Percentiles rank a stretch among this genome's conserved stretches.
These are phyloP conservation scores for Vanacampus margaritifer DNA, from an alignment of 2,113 vertebrate genomes.

Conservation along the genomic window DNA sequence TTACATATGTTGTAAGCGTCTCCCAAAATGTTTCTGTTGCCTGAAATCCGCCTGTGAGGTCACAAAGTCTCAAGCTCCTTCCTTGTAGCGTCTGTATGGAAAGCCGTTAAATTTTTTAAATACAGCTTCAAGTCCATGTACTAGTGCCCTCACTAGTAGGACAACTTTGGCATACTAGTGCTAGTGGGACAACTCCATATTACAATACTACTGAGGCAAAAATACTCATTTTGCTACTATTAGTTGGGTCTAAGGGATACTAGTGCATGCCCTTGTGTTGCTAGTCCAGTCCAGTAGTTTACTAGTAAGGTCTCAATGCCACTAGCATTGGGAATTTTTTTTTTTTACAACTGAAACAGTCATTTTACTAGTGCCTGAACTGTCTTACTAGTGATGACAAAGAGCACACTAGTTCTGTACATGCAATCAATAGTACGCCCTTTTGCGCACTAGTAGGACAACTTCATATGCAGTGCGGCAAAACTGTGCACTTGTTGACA, in stretches of 20 bases:
- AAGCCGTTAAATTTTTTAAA: neutral
- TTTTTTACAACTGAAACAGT: neutral
- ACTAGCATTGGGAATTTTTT: neutral
- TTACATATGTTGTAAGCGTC: neutral
- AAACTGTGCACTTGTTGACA: too few species aligned
- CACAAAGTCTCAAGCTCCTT: neutral
- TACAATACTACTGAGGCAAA: too few species aligned
- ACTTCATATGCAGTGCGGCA: neutral
- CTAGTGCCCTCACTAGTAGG: neutral
- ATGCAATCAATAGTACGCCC: neutral
- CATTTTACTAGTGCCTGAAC: neutral
- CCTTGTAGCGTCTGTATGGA: neutral
- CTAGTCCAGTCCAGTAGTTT: neutral
- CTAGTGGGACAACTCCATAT: too few species aligned
- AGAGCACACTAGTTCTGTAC: neutral
- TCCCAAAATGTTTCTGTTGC: conserved; percentile 16
- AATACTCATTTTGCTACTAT: too few species aligned
- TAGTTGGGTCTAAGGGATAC: too few species aligned
- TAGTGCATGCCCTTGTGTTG: neutral
- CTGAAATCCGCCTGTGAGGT: conserved; percentile 46
- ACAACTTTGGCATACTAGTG: too few species aligned
- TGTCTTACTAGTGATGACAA: neutral
- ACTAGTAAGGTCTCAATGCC: neutral
- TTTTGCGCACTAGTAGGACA: neutral
- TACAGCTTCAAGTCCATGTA: neutral